A percentile compares a stretch with the other conserved stretches of the same genome.
phyloP scores from a whole-genome alignment of 2,113 vertebrate genomes.

The Lamprologus speciosus region DNA sequence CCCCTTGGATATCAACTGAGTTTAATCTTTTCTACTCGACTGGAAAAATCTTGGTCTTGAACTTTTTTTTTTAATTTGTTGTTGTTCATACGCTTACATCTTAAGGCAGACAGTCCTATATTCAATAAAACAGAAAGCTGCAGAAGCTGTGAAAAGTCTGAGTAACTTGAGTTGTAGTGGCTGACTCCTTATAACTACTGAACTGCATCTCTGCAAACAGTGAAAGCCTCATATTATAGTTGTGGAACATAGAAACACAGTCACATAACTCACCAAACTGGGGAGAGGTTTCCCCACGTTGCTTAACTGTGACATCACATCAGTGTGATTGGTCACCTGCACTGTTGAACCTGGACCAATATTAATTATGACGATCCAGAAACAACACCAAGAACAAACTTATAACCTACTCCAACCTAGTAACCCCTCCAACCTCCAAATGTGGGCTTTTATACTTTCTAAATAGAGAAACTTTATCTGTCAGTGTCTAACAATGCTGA shows the following conservation, averaged over 20 bases:
- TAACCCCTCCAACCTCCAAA: not conserved
- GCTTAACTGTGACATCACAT: not conserved
- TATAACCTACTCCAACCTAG: not conserved
- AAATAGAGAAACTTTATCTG: not conserved
- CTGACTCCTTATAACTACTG: not conserved
- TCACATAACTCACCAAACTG: not conserved
- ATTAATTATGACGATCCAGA: not conserved
- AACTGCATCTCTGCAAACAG: not conserved
- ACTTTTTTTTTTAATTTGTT: fast-evolving
- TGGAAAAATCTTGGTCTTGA: not conserved
- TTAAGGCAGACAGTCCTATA: not conserved
- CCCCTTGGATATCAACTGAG: not conserved
- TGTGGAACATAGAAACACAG: not conserved
- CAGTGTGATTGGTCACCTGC: not conserved
- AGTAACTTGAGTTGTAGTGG: not conserved
- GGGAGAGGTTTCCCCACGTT: not conserved
- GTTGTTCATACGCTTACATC: not conserved
- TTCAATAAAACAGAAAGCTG: not conserved
- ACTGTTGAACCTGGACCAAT: not conserved
- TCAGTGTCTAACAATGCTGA: not conserved
- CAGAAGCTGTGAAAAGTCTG: not conserved
- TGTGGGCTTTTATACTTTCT: not conserved
- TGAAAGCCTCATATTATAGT: not conserved
- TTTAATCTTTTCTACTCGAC: not conserved
- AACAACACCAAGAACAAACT: not conserved